phyloP scores from a whole-genome alignment of 92 coral and sea anemone genomes.

The Diadumene lineata region DNA sequence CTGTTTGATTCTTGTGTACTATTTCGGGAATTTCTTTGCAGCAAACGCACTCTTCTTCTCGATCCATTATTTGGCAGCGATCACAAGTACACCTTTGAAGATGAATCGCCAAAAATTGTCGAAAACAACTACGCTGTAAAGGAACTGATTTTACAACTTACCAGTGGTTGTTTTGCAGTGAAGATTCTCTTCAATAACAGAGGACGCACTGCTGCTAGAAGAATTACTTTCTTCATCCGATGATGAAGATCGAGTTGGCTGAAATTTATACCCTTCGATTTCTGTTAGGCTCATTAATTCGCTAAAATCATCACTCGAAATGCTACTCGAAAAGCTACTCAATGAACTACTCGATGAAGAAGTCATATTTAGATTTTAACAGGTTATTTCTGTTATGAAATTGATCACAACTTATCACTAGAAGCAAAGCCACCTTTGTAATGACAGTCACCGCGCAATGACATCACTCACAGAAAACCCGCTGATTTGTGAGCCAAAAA shows the following conservation, averaged over 20 bases:
- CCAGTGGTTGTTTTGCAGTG: neutral
- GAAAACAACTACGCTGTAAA: neutral
- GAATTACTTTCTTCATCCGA: neutral
- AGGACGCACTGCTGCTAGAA: neutral
- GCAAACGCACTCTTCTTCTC: slow-evolving; percentile 17
- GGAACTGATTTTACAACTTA: neutral
- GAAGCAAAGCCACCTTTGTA: neutral
- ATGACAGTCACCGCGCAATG: neutral
- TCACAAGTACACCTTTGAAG: slow-evolving; percentile 11
- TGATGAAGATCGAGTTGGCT: neutral
- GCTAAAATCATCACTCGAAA: neutral
- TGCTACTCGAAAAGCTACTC: neutral
- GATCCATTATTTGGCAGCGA: slow-evolving; percentile 19
- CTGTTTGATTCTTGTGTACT: neutral
- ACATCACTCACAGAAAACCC: neutral
- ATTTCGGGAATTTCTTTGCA: neutral
- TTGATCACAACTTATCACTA: neutral
- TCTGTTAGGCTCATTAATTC: neutral
- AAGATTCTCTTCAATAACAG: neutral
- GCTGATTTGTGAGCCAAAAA: neutral
- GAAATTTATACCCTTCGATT: neutral
- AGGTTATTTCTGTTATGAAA: neutral
- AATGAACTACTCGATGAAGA: neutral
- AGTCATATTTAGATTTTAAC: neutral
- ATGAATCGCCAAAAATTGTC: neutral